Evolutionary conservation across 2,113 vertebrate species (phyloP), one percentile per base, ranked within the genome.

Genomic region (Ginglymostoma cirratum): DNA sequence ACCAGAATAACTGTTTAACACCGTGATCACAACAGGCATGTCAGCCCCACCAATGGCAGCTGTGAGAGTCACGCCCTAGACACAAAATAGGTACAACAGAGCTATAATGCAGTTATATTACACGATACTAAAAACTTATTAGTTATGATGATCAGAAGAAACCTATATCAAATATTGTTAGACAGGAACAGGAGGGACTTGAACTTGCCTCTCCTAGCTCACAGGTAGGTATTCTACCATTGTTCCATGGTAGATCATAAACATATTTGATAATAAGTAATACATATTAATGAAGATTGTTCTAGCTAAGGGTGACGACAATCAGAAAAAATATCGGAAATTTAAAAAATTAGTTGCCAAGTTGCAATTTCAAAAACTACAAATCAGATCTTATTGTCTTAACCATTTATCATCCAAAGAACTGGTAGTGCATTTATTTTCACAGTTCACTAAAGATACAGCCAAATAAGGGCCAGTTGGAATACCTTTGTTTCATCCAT

Each of bases 21-120:
- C 98, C 0, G 98, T 98, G 96, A 98, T 98, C 96, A 98, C 98
- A 89, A 98, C 98, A 0, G 98, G 98, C 98, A 98, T 98, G 96
- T 98, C 98, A 10, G 98, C 98, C 0, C 98, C 98, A n/a, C 98
- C 98, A 0, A 98, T 98, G 96, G 98, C 98, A 27, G 97, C 97
- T 0, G 98, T 98, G 96, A 98, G 97, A 0, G 98, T 98, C 45
- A 98, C 98, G 52, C 98, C 98, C 98, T 98, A 19, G 0, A 92
- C 21, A 83, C 78, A 96, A 85, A 76, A 61, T 86, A 42, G 93
- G 21, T 30, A 70, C n/a, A 45, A 76, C 24, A 52, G 45, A 34
- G 70, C 76, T 70, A 95, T 52, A 95, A 95, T 38, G 15, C 30
- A n/a, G 17, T 38, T 3, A 67, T 66, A 66, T 67, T 38, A 10